phyloP scores from a whole-genome alignment of 2,797 vertebrate genomes.

The Serranus cabrilla region DNA sequence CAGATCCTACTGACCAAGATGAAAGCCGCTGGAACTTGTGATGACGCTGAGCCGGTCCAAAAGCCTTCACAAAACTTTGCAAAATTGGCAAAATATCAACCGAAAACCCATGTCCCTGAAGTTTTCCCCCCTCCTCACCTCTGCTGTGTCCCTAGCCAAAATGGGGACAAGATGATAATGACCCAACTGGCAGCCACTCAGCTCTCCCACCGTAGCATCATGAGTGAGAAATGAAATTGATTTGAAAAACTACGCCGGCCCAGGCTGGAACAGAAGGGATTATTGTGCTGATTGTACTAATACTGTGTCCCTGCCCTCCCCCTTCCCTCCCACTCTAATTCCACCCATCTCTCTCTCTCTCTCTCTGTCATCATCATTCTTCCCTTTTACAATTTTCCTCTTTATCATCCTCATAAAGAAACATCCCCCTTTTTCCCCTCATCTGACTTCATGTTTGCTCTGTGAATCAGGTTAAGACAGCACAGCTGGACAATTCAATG shows the following conservation, averaged over 20 bases:
- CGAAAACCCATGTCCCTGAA: conserved; percentile 18
- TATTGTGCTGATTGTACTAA: conserved; percentile 84
- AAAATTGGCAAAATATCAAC: conserved; percentile 55
- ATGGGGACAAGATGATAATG: conserved; percentile 70
- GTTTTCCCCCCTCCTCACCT: conserved; percentile 24
- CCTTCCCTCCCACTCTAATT: conserved; percentile 53
- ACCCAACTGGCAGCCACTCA: conserved; percentile 67
- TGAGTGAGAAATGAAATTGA: conserved; percentile 84
- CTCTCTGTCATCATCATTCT: conserved; percentile 32
- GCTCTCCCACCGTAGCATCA: conserved; percentile 63
- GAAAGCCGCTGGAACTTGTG: conserved; percentile 58
- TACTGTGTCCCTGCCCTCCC: conserved; percentile 69
- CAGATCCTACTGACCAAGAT: conserved; percentile 60
- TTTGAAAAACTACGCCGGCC: conserved; percentile 82
- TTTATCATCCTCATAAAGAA: conserved; percentile 24
- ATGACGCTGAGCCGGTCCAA: conserved; percentile 29
- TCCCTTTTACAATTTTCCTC: conserved; percentile 3
- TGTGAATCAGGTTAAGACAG: conserved; percentile 47
- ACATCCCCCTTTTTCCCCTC: background rate
- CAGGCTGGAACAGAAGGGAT: conserved; percentile 81
- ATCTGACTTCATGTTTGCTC: conserved; percentile 31
- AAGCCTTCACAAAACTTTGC: conserved; percentile 52
- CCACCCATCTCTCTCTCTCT: conserved; percentile 44
- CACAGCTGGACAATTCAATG: conserved; percentile 49
- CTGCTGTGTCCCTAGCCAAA: conserved; percentile 54